Evolutionary conservation across 2,113 vertebrate species (phyloP).

Genomic region (Chlorodrepanis virens): DNA sequence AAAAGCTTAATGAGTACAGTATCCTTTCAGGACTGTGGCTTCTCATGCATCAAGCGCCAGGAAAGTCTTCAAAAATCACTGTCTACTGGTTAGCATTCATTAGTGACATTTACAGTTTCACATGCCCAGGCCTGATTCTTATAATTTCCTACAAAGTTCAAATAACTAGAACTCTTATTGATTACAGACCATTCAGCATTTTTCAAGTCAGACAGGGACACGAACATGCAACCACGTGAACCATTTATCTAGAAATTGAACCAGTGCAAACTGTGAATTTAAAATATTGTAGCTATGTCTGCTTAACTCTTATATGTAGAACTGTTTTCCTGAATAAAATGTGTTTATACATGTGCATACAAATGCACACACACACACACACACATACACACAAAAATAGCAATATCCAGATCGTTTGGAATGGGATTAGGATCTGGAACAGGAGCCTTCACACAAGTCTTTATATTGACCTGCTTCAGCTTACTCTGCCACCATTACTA

Average conservation of each 20-base stretch:
- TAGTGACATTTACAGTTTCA: background rate
- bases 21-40: background rate
- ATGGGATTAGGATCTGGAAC: background rate
- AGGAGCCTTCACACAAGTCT: background rate
- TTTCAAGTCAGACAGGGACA: background rate
- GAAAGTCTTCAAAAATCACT: background rate
- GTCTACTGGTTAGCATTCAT: background rate
- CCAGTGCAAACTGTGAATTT: background rate
- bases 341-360: rapidly evolving
- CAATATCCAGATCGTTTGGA: background rate
- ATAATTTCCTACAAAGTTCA: background rate
- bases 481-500: background rate
- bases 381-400: rapidly evolving
- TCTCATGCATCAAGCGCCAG: background rate
- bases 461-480: background rate
- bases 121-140: background rate
- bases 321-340: background rate
- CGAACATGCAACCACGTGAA: background rate
- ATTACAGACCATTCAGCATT: background rate
- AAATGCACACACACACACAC: background rate
- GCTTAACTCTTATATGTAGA: background rate
- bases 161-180: constrained; percentile 1
- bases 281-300: background rate
- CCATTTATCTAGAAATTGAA: background rate
- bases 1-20: background rate